Conservation (phyloP, 2,888 invertebrate species). For the Calliphora vomitoria region DNA sequence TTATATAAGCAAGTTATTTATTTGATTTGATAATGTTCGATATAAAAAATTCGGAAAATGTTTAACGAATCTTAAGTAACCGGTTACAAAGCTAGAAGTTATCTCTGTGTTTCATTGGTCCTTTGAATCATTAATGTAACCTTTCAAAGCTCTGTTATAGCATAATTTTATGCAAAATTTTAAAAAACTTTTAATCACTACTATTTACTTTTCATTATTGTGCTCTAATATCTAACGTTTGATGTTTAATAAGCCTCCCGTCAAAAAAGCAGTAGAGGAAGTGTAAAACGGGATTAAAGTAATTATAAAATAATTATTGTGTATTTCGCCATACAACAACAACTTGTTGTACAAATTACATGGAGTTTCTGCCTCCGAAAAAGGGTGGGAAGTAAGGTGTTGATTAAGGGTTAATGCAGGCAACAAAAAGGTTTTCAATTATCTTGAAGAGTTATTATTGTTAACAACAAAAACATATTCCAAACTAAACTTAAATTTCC, state of each 20-base stretch:
- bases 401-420: slow-evolving; percentile 32
- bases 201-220: background rate
- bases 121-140: no score
- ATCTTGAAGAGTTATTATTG: slow-evolving; percentile 3
- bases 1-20: no score
- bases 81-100: no score
- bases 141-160: background rate
- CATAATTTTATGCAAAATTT: background rate
- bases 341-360: slow-evolving; percentile 44
- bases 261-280: background rate
- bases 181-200: background rate
- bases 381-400: slow-evolving; percentile 20
- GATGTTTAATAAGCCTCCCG: background rate
- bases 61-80: no score
- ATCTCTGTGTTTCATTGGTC: no score
- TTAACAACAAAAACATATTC: slow-evolving; percentile 36
- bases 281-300: slow-evolving; percentile 60
- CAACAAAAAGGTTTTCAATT: slow-evolving; percentile 46
- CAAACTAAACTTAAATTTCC: slow-evolving; percentile 51
- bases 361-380: background rate
- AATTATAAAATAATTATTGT: slow-evolving; percentile 67
- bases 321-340: slow-evolving; percentile 6
- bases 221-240: slow-evolving; percentile 6
- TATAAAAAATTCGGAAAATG: no score
- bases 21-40: no score